Percentiles rank a stretch among this genome's conserved stretches.
These are phyloP conservation scores for Pilophorus perplexus DNA, from an alignment of 2,888 invertebrate species.

Conservation along the genomic window DNA sequence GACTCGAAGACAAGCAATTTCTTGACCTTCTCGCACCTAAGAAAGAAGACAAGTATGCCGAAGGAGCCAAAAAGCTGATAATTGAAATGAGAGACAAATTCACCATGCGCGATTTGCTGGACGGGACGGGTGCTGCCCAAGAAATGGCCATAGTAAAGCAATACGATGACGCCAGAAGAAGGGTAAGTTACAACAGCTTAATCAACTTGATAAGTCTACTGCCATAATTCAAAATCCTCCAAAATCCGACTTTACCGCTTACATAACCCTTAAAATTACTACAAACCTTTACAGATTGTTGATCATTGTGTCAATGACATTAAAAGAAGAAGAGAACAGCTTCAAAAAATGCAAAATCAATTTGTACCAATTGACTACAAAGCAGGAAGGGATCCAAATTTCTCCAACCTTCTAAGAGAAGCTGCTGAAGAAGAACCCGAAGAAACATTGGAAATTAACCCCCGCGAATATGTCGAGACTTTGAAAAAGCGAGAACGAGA, in stretches of 20 bases:
- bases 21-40: constrained; percentile 9
- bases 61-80: background rate
- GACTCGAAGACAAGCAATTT: constrained; percentile 12
- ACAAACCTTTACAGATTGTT: background rate
- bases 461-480: background rate
- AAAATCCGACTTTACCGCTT: too few species aligned
- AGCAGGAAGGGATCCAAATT: background rate
- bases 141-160: constrained; percentile 8
- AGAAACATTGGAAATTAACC: constrained; percentile 5
- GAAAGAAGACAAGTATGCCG: background rate
- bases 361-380: constrained; percentile 6
- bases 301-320: constrained; percentile 11
- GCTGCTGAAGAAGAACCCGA: background rate
- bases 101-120: background rate
- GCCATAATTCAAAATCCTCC: background rate
- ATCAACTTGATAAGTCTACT: too few species aligned
- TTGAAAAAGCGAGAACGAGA: constrained; percentile 7
- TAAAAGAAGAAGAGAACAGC: background rate
- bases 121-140: background rate
- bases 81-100: background rate
- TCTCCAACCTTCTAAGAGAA: background rate
- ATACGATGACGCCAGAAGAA: constrained; percentile 13
- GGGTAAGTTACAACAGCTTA: too few species aligned
- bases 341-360: background rate
- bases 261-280: background rate